These are phyloP conservation scores for Lordiphosa fenestrarum DNA, from an alignment of 2,888 invertebrate species.

Conservation along the genomic window DNA sequence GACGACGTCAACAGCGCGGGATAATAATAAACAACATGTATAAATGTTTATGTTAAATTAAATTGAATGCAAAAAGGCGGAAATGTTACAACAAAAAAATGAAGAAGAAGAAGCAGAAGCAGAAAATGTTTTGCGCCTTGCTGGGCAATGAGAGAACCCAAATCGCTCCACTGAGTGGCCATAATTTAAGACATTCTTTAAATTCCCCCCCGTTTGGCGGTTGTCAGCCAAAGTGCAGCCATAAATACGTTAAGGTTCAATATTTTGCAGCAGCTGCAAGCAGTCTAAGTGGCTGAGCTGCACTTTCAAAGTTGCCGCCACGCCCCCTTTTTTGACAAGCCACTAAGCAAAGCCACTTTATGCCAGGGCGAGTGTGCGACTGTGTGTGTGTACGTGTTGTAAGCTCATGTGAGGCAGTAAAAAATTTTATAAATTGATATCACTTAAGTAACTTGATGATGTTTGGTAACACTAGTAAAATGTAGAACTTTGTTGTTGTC, in stretches of 20 bases:
- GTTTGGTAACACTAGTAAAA: conserved; percentile 22
- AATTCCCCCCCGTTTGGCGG: conserved; percentile 33
- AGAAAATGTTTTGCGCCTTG: conserved; percentile 56
- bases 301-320: conserved; percentile 51
- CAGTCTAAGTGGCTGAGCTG: conserved; percentile 67
- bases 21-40: conserved; percentile 60
- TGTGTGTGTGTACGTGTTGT: conserved; percentile 12
- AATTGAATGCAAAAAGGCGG: conserved; percentile 65
- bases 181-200: conserved; percentile 54
- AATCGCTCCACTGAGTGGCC: conserved; percentile 47
- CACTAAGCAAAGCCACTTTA: conserved; percentile 28
- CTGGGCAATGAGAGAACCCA: conserved; percentile 32
- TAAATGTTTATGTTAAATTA: conserved; percentile 62
- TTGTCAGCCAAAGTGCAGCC: conserved; percentile 62
- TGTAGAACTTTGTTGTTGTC: conserved; percentile 10
- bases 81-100: conserved; percentile 66
- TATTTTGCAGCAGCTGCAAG: conserved; percentile 58
- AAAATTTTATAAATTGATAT: conserved; percentile 49
- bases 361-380: conserved; percentile 9
- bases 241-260: conserved; percentile 71
- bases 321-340: conserved; percentile 15
- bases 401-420: conserved; percentile 27
- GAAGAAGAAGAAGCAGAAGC: no score
- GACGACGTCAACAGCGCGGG: conserved; percentile 25
- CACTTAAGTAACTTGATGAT: conserved; percentile 46